These are phyloP conservation scores for Meda fulgida DNA, from an alignment of 2,797 vertebrate species.

Conservation along the genomic window DNA sequence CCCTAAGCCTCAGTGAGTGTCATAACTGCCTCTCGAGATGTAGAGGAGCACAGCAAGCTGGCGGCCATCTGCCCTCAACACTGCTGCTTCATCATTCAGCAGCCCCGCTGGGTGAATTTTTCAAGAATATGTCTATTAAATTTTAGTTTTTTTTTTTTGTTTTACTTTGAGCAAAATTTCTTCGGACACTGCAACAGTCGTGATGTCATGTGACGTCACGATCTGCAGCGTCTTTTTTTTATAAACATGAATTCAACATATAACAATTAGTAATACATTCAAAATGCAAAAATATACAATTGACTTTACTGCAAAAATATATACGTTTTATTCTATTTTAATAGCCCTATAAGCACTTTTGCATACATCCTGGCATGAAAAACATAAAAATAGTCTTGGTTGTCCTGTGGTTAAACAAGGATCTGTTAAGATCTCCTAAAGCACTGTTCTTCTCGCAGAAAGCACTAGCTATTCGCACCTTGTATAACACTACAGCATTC, in stretches of 20 bases:
- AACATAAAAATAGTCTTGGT: background rate
- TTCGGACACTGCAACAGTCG: background rate
- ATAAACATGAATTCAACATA: too few species aligned
- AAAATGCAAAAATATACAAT: too few species aligned
- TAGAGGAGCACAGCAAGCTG: conserved; percentile 38
- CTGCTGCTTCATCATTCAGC: conserved; percentile 17
- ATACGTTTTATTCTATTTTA: background rate
- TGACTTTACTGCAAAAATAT: too few species aligned
- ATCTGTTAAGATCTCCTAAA: background rate
- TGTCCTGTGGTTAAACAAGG: background rate
- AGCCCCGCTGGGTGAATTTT: conserved; percentile 17
- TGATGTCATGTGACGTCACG: too few species aligned
- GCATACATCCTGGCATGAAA: background rate
- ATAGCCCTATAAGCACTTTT: background rate
- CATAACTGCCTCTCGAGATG: conserved; percentile 30
- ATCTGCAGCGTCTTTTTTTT: background rate
- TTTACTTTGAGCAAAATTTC: background rate
- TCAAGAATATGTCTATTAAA: too few species aligned
- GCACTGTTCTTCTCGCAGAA: conserved; percentile 11
- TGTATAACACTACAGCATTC: conserved; percentile 32
- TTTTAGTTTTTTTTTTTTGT: too few species aligned
- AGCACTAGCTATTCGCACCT: conserved; percentile 9
- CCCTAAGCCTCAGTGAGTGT: background rate
- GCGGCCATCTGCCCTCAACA: conserved; percentile 54
- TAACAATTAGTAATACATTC: too few species aligned